These are phyloP conservation scores for Heteronetta atricapilla DNA, from an alignment of 2,113 vertebrate species.

Conservation along the genomic window DNA sequence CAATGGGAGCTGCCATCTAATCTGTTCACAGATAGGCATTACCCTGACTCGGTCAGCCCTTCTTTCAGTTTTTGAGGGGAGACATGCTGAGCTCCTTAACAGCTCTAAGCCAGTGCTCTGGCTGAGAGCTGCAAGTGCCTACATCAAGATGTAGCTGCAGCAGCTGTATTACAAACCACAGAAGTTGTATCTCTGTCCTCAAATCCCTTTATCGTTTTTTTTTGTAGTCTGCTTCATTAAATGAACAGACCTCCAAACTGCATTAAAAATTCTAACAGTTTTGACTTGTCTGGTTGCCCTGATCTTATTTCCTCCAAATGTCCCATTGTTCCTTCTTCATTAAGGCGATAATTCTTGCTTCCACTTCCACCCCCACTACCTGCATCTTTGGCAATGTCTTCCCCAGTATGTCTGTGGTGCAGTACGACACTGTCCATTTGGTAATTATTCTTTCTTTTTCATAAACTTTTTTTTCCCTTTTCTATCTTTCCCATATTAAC, in stretches of 20 bases:
- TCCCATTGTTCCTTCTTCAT: not conserved
- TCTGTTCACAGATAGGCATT: not conserved
- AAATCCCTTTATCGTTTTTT: not conserved
- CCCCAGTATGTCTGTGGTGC: accelerated
- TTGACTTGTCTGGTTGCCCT: not conserved
- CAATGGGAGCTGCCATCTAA: not conserved
- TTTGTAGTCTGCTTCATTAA: not conserved
- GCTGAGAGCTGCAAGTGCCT: not conserved
- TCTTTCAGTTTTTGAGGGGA: not conserved
- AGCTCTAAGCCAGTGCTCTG: not conserved
- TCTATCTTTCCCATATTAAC: not conserved
- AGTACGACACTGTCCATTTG: not conserved
- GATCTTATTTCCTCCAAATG: not conserved
- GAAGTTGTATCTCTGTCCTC: not conserved
- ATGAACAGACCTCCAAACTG: not conserved
- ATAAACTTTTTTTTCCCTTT: not conserved
- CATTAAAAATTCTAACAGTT: not conserved
- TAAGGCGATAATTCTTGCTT: not conserved
- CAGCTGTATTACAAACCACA: not conserved
- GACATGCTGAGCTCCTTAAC: not conserved
- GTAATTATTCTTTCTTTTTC: not conserved
- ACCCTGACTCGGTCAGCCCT: not conserved
- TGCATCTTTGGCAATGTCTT: not conserved
- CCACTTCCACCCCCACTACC: not conserved
- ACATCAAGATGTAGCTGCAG: not conserved